phyloP scores from a whole-genome alignment of 1,140 invertebrate species.

The Drosophila nasuta region DNA sequence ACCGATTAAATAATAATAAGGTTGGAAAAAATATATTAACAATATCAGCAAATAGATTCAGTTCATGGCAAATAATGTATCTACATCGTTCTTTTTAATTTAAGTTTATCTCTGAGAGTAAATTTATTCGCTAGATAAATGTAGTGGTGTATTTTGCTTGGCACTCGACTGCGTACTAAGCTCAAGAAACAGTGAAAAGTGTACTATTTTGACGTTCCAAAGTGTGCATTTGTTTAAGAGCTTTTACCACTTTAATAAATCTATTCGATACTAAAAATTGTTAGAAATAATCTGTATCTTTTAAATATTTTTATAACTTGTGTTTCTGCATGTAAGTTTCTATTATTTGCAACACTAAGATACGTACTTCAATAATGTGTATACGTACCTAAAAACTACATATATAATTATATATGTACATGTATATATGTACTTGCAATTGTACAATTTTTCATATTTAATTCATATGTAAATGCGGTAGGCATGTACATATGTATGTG shows the following conservation, averaged over 20 bases:
- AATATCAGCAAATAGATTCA: background rate
- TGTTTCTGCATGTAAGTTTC: slow-evolving; percentile 53
- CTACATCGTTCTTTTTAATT: background rate
- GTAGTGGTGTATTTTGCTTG: background rate
- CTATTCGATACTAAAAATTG: slow-evolving; percentile 38
- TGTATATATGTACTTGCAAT: slow-evolving; percentile 14
- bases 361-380: background rate
- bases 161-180: slow-evolving; percentile 11
- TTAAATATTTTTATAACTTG: slow-evolving; percentile 43
- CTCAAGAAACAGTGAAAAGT: background rate
- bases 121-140: background rate
- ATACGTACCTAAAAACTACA: background rate
- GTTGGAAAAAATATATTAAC: background rate
- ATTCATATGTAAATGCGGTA: slow-evolving; percentile 1
- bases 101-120: background rate
- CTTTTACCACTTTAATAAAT: slow-evolving; percentile 28
- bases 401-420: slow-evolving; percentile 13
- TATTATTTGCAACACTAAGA: background rate
- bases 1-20: background rate
- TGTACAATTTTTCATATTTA: slow-evolving; percentile 9
- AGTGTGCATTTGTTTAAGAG: background rate
- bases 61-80: background rate
- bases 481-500: slow-evolving; percentile 15
- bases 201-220: slow-evolving; percentile 27
- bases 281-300: slow-evolving; percentile 38